These are phyloP conservation scores for Polydrusus pterygomalis DNA, from an alignment of 2,888 invertebrate species.

Conservation along the genomic window DNA sequence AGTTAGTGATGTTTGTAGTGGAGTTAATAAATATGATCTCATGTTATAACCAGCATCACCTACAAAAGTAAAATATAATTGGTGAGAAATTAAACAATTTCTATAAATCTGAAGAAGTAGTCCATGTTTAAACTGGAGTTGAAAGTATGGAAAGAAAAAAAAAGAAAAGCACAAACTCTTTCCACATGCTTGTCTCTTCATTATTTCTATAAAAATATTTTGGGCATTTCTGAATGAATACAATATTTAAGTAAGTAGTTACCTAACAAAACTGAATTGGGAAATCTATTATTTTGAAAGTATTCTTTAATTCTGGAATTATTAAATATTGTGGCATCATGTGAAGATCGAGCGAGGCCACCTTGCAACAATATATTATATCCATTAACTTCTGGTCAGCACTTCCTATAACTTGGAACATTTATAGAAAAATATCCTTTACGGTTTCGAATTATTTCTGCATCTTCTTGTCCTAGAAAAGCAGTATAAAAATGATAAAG, in stretches of 20 bases:
- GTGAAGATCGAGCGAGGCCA: constrained; percentile 10
- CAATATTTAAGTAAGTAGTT: not conserved
- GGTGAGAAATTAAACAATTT: no score
- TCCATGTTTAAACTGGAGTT: no score
- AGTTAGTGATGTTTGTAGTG: no score
- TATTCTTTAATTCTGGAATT: not conserved
- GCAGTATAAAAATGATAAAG: no score
- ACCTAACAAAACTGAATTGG: constrained; percentile 22
- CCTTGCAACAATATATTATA: not conserved
- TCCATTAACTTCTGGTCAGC: not conserved
- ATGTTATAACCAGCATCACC: no score
- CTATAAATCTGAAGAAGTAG: no score
- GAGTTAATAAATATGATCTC: no score
- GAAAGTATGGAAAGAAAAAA: no score
- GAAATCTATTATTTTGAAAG: constrained; percentile 13
- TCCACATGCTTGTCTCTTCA: no score
- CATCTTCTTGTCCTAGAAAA: constrained; percentile 19
- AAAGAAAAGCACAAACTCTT: no score
- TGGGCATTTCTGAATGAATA: no score
- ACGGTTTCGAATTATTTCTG: constrained; percentile 18
- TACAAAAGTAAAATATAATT: constrained; percentile 6
- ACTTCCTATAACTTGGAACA: constrained; percentile 8
- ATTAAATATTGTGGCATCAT: constrained; percentile 8
- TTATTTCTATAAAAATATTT: no score
- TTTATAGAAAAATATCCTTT: constrained; percentile 26